A percentile compares a stretch with the other conserved stretches of the same genome.
These are phyloP conservation scores for Drepana falcataria DNA, from an alignment of 2,888 invertebrate species.

Conservation along the genomic window DNA sequence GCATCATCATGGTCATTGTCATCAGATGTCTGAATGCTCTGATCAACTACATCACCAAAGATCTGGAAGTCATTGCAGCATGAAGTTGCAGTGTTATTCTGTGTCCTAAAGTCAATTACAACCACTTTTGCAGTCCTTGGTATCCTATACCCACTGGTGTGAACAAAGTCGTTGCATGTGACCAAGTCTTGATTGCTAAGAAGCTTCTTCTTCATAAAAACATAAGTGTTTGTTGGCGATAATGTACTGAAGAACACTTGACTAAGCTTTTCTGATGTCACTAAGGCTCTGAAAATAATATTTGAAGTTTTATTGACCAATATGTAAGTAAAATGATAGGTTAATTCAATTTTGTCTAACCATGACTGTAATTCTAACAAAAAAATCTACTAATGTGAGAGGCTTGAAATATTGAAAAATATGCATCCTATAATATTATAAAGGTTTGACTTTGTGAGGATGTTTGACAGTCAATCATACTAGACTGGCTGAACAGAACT, in stretches of 20 bases:
- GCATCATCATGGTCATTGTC: constrained; percentile 18
- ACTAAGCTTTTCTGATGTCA: constrained; percentile 63
- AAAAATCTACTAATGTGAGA: too few relatives aligned
- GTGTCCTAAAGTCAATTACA: constrained; percentile 52
- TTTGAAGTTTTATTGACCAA: too few relatives aligned
- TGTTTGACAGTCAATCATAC: too few relatives aligned
- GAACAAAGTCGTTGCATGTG: constrained; percentile 51
- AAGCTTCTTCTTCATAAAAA: constrained; percentile 64
- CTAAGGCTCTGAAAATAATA: constrained; percentile 58
- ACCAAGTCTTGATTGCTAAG: constrained; percentile 30
- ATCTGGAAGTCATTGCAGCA: constrained; percentile 63
- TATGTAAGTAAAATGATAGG: too few relatives aligned
- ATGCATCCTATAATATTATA: too few relatives aligned
- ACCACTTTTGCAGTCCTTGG: constrained; percentile 55
- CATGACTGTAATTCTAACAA: too few relatives aligned
- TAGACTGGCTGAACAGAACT: too few relatives aligned
- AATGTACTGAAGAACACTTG: constrained; percentile 57
- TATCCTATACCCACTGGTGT: constrained; percentile 52
- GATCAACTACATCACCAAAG: constrained; percentile 54
- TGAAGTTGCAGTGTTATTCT: constrained; percentile 35
- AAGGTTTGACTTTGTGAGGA: too few relatives aligned
- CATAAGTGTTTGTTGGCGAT: constrained; percentile 68
- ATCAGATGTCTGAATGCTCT: constrained; percentile 16
- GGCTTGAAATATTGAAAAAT: too few relatives aligned
- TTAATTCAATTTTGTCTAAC: too few relatives aligned